Percentiles rank a stretch among this genome's conserved stretches.
Conservation (phyloP, 1,140 invertebrate genomes). For the Tribolium madens region DNA sequence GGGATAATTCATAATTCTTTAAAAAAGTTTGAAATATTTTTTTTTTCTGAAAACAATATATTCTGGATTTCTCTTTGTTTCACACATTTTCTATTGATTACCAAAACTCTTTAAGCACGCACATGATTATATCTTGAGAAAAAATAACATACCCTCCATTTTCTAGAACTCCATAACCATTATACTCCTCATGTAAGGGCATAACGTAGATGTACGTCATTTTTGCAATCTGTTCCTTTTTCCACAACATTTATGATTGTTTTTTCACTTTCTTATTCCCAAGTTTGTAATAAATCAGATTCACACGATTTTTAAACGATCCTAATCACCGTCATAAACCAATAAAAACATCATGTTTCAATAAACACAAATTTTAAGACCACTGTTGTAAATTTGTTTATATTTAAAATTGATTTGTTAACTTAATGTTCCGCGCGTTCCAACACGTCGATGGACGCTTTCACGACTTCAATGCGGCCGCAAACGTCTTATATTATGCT, state of each 20-base stretch:
- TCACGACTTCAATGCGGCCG: constrained; percentile 55
- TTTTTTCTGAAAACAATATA: not conserved
- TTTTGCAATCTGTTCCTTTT: constrained; percentile 45
- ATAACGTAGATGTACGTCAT: constrained; percentile 66
- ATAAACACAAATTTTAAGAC: not conserved
- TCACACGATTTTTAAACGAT: not conserved
- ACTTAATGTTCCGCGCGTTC: constrained; percentile 20
- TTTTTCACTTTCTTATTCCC: not conserved
- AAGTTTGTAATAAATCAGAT: not conserved
- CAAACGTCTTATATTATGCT: constrained; percentile 47
- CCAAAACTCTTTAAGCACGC: constrained; percentile 26
- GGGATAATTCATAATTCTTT: not conserved
- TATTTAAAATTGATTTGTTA: constrained; percentile 22
- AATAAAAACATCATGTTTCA: not conserved
- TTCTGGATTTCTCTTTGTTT: not conserved
- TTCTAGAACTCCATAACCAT: constrained; percentile 62
- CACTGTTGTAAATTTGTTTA: not conserved
- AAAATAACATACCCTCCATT: constrained; percentile 61
- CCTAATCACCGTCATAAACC: not conserved
- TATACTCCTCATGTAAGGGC: constrained; percentile 63
- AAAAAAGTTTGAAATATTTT: not conserved
- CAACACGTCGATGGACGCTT: constrained; percentile 46
- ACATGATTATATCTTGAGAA: constrained; percentile 33
- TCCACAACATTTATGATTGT: constrained; percentile 25
- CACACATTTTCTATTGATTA: not conserved